A percentile compares a stretch with the other conserved stretches of the same genome.
Evolutionary conservation across 2,888 invertebrate genomes (phyloP).

Genomic region (Andrena trimmerana): DNA sequence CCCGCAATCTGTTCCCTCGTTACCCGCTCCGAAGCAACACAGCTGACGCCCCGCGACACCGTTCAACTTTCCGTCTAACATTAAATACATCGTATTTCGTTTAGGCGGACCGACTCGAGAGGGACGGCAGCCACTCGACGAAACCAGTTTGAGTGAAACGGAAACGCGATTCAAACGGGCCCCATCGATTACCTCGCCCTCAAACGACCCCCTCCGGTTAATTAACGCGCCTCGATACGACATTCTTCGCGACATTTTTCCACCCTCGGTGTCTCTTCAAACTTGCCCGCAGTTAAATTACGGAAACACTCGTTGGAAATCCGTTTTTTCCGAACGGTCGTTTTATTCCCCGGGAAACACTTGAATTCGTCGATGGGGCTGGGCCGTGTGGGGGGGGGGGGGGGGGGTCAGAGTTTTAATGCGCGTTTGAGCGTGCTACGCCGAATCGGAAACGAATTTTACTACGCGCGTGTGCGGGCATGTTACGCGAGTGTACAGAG

Average conservation of each 20-base stretch:
- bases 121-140: neutral
- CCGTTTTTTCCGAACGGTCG: neutral
- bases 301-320: constrained; percentile 6
- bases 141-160: constrained; percentile 38
- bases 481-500: constrained; percentile 18
- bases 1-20: constrained; percentile 56
- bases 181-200: neutral
- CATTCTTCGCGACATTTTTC: constrained; percentile 7
- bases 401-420: constrained; percentile 33
- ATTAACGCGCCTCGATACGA: constrained; percentile 16
- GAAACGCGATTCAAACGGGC: neutral
- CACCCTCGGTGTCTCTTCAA: neutral
- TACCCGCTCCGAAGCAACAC: constrained; percentile 44
- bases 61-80: constrained; percentile 62
- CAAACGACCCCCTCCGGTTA: constrained; percentile 20
- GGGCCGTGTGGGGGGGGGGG: neutral
- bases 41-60: constrained; percentile 58
- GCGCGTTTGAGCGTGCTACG: neutral
- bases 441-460: constrained; percentile 55
- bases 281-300: constrained; percentile 15
- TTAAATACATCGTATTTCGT: constrained; percentile 55
- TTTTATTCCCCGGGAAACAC: constrained; percentile 9
- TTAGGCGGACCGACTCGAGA: neutral
- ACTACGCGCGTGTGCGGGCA: constrained; percentile 14
- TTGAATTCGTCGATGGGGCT: constrained; percentile 11